A percentile compares a stretch with the other conserved stretches of the same genome.
Conservation (phyloP, 2,888 invertebrate genomes). For the Elgonia sp. region DNA sequence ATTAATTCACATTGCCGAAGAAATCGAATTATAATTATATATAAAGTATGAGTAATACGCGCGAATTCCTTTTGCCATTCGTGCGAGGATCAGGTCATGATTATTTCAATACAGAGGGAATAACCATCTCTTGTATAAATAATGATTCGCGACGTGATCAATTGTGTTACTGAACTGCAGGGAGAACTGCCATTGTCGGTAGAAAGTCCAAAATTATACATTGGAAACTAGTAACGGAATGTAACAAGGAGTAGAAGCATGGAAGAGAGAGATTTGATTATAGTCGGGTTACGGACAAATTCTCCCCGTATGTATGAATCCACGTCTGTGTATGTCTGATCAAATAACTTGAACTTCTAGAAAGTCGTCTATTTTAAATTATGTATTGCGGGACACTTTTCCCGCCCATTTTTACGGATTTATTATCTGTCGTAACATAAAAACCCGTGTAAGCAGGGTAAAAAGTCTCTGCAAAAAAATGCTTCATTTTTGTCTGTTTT, state of each 20-base stretch:
- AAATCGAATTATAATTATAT: slow-evolving; percentile 64
- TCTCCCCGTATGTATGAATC: slow-evolving; percentile 56
- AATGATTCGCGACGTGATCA: slow-evolving; percentile 81
- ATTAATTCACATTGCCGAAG: slow-evolving; percentile 59
- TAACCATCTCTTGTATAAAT: slow-evolving; percentile 76
- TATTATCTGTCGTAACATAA: neutral
- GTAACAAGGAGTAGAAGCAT: slow-evolving; percentile 78
- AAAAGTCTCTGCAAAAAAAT: neutral
- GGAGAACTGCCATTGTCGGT: slow-evolving; percentile 84
- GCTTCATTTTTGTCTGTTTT: neutral
- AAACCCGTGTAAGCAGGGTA: neutral
- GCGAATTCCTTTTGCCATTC: slow-evolving; percentile 36
- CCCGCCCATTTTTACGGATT: slow-evolving; percentile 15
- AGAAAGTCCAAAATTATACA: slow-evolving; percentile 85
- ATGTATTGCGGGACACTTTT: slow-evolving; percentile 36
- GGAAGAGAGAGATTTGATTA: slow-evolving; percentile 77
- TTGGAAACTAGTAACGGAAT: slow-evolving; percentile 83
- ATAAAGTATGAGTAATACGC: slow-evolving; percentile 49
- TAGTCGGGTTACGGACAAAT: slow-evolving; percentile 70
- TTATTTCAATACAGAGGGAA: slow-evolving; percentile 73
- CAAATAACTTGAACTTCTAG: slow-evolving; percentile 69
- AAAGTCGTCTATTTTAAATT: slow-evolving; percentile 70
- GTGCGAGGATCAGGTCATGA: slow-evolving; percentile 63
- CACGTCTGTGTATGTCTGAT: slow-evolving; percentile 53
- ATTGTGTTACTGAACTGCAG: slow-evolving; percentile 84